These are phyloP conservation scores for Drosophila punjabiensis DNA, from an alignment of 1,140 invertebrate genomes.

Conservation along the genomic window DNA sequence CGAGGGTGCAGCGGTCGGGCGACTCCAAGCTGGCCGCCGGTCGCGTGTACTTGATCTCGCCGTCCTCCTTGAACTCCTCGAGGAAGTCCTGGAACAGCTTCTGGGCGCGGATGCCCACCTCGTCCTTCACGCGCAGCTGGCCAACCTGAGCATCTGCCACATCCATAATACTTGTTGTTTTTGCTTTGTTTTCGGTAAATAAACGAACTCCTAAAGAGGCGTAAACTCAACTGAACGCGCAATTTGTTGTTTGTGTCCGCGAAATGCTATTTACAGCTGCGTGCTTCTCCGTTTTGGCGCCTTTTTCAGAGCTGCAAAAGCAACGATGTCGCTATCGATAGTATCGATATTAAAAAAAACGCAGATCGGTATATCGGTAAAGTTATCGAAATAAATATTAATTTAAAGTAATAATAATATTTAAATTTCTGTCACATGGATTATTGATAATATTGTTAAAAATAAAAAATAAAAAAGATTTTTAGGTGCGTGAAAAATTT, in stretches of 20 bases:
- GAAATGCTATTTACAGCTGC: slow-evolving; percentile 13
- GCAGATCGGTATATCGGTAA: not conserved
- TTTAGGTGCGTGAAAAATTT: too few relatives aligned
- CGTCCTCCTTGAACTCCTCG: slow-evolving; percentile 96
- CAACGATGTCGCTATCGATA: not conserved
- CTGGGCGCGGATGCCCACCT: slow-evolving; percentile 95
- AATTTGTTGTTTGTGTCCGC: slow-evolving; percentile 13
- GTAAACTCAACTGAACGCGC: slow-evolving; percentile 7
- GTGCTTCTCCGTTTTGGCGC: slow-evolving; percentile 9
- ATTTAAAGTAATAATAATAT: not conserved
- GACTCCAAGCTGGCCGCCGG: slow-evolving; percentile 93
- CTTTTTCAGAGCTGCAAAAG: not conserved
- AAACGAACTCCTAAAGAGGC: not conserved
- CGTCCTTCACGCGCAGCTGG: slow-evolving; percentile 92
- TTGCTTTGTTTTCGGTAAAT: not conserved
- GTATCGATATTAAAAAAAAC: not conserved
- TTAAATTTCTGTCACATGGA: not conserved
- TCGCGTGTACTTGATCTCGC: slow-evolving; percentile 94
- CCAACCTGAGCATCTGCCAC: slow-evolving; percentile 88
- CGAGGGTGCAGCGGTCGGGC: slow-evolving; percentile 96
- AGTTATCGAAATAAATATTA: not conserved
- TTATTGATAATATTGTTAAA: not conserved
- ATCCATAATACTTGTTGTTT: slow-evolving; percentile 86
- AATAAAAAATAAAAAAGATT: too few relatives aligned
- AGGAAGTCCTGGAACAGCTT: slow-evolving; percentile 98